These are phyloP conservation scores for Pygocentrus nattereri DNA, from an alignment of 2,797 vertebrate genomes.

Conservation along the genomic window DNA sequence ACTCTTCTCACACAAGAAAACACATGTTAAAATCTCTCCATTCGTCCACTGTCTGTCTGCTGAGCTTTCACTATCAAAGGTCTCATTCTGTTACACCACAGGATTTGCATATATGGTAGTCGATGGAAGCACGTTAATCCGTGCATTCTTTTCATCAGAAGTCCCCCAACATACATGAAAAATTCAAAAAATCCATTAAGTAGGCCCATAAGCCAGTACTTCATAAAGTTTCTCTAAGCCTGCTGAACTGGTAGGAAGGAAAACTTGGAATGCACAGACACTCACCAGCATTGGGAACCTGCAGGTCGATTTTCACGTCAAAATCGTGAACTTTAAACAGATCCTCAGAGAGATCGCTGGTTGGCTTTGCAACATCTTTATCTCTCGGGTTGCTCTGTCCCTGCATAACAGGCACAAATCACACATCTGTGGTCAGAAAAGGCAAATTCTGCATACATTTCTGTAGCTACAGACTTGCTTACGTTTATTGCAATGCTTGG, in stretches of 20 bases:
- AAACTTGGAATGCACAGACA: neutral
- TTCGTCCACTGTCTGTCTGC: too few relatives aligned
- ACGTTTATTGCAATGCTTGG: too few relatives aligned
- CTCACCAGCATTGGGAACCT: constrained; percentile 97
- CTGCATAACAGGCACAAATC: constrained; percentile 64
- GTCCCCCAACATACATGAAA: neutral
- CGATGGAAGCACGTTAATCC: too few relatives aligned
- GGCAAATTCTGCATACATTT: too few relatives aligned
- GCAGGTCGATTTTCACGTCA: constrained; percentile 98
- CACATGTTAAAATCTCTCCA: too few relatives aligned
- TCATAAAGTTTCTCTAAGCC: neutral
- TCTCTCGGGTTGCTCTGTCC: constrained; percentile 84
- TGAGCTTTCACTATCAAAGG: too few relatives aligned
- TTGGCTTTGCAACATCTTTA: constrained; percentile 92
- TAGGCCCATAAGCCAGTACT: too few relatives aligned
- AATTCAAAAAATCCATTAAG: too few relatives aligned
- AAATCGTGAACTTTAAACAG: constrained; percentile 99
- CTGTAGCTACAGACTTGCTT: neutral
- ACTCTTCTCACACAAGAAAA: too few relatives aligned
- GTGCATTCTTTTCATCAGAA: neutral
- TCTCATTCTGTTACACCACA: too few relatives aligned
- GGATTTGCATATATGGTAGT: too few relatives aligned
- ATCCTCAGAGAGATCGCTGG: constrained; percentile 97
- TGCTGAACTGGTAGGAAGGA: neutral
- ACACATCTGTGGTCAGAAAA: neutral